Evolutionary conservation across 2,888 invertebrate species (phyloP), one percentile per base, ranked within the genome.

Genomic region (Volucella bombylans): DNA sequence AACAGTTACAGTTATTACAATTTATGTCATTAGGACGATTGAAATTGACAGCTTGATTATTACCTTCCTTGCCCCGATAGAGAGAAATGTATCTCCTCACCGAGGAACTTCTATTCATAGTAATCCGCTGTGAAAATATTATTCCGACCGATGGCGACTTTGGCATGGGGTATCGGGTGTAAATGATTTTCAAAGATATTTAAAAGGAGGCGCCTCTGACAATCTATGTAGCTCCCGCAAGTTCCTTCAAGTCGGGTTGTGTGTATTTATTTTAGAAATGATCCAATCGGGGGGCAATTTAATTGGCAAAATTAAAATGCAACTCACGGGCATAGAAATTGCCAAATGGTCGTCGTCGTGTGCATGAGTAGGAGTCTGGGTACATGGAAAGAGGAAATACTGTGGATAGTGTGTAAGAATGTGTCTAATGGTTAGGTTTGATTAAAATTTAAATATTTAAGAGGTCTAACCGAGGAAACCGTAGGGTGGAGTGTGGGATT

Each of bases 181-280:
- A 6, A 31, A 31, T 31, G 31, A 31, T 31, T 31, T 31, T 31
- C 31, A 31, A 31, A 31, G 31, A 31, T 31, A 31, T 31, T 31
- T 31, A 31, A 4, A 31, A 31, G 31, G 31, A 31, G 31, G 31
- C 31, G 31, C 31, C 31, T 31, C 31, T 31, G 6, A 31, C 31
- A 31, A 31, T 31, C 31, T 31, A 6, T 31, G 31, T 31, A 31
- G 31, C 4, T 31, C 23, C 23, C 1, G 2, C 1, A 23, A 23
- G 23, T 3, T 4, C 31, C 31, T 31, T 31, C 31, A 31, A 31
- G 31, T 31, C 45, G 45, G n/a, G 11, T 12, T n/a, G 45, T n/a
- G 45, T 12, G 38, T 72, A 62, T 72, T 72, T 72, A 72, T 72
- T 62, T 72, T 72, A 62, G 72, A 72, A 62, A 72, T 72, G 52